Evolutionary conservation across 2,797 vertebrate species (phyloP).

Genomic region (Takifugu ocellatus): DNA sequence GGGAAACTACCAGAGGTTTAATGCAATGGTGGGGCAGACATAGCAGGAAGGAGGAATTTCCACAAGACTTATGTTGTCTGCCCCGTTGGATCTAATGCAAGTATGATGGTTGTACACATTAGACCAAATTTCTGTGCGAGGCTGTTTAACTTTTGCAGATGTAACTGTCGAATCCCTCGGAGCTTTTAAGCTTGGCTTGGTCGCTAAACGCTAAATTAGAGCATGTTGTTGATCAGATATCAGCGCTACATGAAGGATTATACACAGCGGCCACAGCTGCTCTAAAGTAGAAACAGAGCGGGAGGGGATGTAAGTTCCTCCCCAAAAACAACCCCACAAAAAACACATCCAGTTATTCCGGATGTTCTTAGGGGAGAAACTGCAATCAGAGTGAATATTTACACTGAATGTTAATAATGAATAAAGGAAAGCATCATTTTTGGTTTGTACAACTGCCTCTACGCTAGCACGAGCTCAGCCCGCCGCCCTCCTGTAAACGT

Average conservation of each 20-base stretch:
- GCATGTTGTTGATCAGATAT: constrained; percentile 39
- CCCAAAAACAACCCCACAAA: constrained; percentile 33
- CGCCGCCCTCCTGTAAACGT: constrained; percentile 10
- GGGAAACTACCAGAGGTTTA: background rate
- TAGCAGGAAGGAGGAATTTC: constrained; percentile 4
- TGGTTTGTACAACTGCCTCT: constrained; percentile 3
- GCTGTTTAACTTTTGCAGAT: constrained; percentile 31
- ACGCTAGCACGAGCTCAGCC: constrained; percentile 17
- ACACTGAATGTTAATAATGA: too few species aligned
- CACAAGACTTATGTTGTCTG: constrained; percentile 10
- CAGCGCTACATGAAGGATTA: constrained; percentile 28
- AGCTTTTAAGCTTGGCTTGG: constrained; percentile 24
- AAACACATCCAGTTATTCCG: constrained; percentile 2
- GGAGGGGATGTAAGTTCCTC: constrained; percentile 30
- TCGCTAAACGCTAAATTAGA: constrained; percentile 34
- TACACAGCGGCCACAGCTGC: constrained; percentile 16
- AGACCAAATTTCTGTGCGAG: constrained; percentile 13
- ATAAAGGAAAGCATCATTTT: too few species aligned
- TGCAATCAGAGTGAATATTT: background rate
- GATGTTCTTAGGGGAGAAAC: too few species aligned
- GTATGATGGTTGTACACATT: constrained; percentile 7
- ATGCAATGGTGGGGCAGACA: constrained; percentile 17
- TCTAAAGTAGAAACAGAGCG: constrained; percentile 22
- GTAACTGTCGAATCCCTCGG: constrained; percentile 32
- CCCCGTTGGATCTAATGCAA: constrained; percentile 5